Conservation (phyloP, 2,888 invertebrate species). For the Melieria crassipennis region DNA sequence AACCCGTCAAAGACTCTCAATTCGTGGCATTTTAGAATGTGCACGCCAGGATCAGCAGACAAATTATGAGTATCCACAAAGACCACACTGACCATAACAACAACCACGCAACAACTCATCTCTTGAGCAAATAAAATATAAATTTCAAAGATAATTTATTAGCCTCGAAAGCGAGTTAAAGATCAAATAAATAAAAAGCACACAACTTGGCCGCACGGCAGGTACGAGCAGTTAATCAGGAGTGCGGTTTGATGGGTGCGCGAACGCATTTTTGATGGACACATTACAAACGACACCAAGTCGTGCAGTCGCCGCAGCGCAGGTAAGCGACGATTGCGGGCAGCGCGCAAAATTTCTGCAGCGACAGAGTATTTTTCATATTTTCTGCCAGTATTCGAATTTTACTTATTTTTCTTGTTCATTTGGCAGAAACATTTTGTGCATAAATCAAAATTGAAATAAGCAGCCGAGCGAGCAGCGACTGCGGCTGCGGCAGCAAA, state of each 20-base stretch:
- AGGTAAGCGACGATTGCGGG: not conserved
- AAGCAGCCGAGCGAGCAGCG: constrained; percentile 49
- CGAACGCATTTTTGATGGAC: constrained; percentile 59
- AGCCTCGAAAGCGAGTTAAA: constrained; percentile 28
- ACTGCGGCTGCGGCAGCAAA: constrained; percentile 41
- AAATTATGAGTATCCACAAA: constrained; percentile 19
- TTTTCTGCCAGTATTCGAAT: constrained; percentile 44
- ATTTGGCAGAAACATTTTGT: constrained; percentile 59
- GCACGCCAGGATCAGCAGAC: constrained; percentile 9
- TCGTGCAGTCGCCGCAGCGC: not conserved
- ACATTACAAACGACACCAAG: constrained; percentile 54
- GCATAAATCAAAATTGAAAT: constrained; percentile 61
- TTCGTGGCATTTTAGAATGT: not conserved
- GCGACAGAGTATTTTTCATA: constrained; percentile 56
- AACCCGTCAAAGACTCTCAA: constrained; percentile 34
- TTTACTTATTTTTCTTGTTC: too few species aligned
- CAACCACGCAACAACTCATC: not conserved
- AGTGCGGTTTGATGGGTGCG: constrained; percentile 5
- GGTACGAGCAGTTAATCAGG: constrained; percentile 5
- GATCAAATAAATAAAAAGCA: constrained; percentile 17
- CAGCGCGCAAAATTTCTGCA: constrained; percentile 22
- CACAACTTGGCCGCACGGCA: not conserved
- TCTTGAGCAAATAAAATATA: constrained; percentile 30
- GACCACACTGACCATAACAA: not conserved
- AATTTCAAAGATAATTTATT: constrained; percentile 40